phyloP scores from a whole-genome alignment of 1,140 invertebrate species.

The Choristoneura fumiferana region DNA sequence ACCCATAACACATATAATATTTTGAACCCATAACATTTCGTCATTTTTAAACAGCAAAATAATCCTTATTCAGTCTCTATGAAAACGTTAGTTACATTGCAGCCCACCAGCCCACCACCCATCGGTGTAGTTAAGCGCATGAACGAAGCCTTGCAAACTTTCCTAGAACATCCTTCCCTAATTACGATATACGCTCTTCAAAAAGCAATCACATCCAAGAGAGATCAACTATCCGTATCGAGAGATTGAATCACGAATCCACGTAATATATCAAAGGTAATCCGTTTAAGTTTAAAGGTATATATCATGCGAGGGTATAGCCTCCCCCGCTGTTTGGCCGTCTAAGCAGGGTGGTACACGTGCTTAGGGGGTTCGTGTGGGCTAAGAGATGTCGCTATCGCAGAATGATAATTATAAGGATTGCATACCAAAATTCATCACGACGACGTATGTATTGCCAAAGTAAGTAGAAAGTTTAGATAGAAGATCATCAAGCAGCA shows the following conservation, averaged over 20 bases:
- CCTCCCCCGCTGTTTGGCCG: slow-evolving; percentile 64
- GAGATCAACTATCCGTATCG: slow-evolving; percentile 57
- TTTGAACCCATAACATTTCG: too few relatives aligned
- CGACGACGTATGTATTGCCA: too few relatives aligned
- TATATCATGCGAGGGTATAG: slow-evolving; percentile 66
- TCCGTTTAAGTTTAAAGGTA: slow-evolving; percentile 76
- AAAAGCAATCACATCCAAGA: slow-evolving; percentile 58
- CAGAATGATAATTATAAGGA: too few relatives aligned
- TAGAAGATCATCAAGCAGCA: too few relatives aligned
- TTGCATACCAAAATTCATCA: too few relatives aligned
- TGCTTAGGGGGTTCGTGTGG: slow-evolving; percentile 45
- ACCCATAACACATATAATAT: too few relatives aligned
- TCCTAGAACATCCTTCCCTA: background rate
- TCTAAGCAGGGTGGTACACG: slow-evolving; percentile 68
- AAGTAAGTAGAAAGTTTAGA: too few relatives aligned
- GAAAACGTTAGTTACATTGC: too few relatives aligned
- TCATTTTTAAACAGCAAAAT: too few relatives aligned
- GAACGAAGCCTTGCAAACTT: background rate
- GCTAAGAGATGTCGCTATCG: slow-evolving; percentile 18
- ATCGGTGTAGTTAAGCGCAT: too few relatives aligned
- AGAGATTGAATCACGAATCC: slow-evolving; percentile 68
- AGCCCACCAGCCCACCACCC: too few relatives aligned
- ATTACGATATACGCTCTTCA: slow-evolving; percentile 33
- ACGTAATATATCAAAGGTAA: slow-evolving; percentile 76
- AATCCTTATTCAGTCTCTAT: too few relatives aligned